Evolutionary conservation across 37 sponge, comb jelly and placozoan genomes (phyloP).

Genomic region (Geodia barretti): DNA sequence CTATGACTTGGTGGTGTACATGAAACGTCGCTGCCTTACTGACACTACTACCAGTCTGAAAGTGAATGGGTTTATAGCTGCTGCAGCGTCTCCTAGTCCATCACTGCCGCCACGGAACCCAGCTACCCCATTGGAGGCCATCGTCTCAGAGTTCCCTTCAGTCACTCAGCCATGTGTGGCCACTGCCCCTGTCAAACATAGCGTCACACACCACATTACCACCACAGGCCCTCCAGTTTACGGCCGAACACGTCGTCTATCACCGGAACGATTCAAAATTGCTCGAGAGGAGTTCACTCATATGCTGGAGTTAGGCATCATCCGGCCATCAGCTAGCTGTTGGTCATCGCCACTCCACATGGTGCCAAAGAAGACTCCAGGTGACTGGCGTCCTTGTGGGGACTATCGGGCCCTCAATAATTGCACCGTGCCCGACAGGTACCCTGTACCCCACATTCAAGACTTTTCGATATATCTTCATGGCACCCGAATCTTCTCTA

Average conservation of each 20-base stretch:
- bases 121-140: no score
- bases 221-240: no score
- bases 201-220: no score
- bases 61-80: no score
- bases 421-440: constrained; percentile 43
- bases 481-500: constrained; percentile 43
- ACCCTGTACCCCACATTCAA: constrained; percentile 62
- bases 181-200: no score
- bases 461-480: constrained; percentile 21
- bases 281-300: no score
- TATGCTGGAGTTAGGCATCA: no score
- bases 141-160: no score
- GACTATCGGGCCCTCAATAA: constrained; percentile 63
- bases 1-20: constrained; percentile 26
- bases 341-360: constrained; percentile 44
- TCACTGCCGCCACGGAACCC: neutral
- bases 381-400: constrained; percentile 67
- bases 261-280: no score
- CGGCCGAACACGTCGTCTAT: no score
- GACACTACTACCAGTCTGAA: constrained; percentile 3
- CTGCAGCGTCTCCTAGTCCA: neutral
- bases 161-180: no score
- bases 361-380: constrained; percentile 49
- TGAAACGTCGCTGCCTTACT: neutral
- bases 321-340: no score